Base-by-base conservation (phyloP, 2,888 invertebrate species). In the Tiliacea citrago region DNA sequence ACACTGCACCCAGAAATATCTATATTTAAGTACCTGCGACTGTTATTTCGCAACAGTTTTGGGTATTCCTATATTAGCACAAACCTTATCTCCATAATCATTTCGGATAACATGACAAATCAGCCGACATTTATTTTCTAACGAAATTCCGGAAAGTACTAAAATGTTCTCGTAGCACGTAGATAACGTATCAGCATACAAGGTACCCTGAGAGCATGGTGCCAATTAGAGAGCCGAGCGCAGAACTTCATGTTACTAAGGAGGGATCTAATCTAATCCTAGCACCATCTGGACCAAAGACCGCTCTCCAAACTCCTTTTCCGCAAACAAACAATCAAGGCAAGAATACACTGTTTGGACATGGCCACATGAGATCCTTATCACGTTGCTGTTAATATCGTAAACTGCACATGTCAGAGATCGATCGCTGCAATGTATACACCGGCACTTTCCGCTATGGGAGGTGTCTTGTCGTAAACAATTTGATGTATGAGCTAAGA, bases 401-500 rank as follows among this genome's bases (percentile, higher is more conserved):
- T 83, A 78, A 80, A 77, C 47, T 73, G 71, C 90, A 90, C 81
- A 88, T 88, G 89, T 83, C 57, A 61, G 75, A 71, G 87, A 84
- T 86, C 72, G 82, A 84, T 87, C 53, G 67, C 9, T 75, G 55
- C 51, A 77, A 24, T 66, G 70, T 86, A 88, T 70, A 87, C 88
- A 88, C 45, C 16, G 87, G 89, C 51, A 86, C 75, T 88, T 88
- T 88, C 88, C 88, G 58, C 63, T 75, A 49, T 18, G 18, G n/a
- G 69, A 63, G 70, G 51, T 67, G 75, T 35, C 71, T 57, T 45
- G 29, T 39, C 13, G 68, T 81, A 88, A 86, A 88, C 84, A 85
- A 57, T 77, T 68, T 81, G 82, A 87, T 77, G 63, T 61, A 87
- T 66, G 74, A 66, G 70, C 47, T 76, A 76, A 55, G 76, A 73